These are phyloP conservation scores for Dendrocincla fuliginosa DNA, from an alignment of 2,797 vertebrate genomes.

Conservation along the genomic window DNA sequence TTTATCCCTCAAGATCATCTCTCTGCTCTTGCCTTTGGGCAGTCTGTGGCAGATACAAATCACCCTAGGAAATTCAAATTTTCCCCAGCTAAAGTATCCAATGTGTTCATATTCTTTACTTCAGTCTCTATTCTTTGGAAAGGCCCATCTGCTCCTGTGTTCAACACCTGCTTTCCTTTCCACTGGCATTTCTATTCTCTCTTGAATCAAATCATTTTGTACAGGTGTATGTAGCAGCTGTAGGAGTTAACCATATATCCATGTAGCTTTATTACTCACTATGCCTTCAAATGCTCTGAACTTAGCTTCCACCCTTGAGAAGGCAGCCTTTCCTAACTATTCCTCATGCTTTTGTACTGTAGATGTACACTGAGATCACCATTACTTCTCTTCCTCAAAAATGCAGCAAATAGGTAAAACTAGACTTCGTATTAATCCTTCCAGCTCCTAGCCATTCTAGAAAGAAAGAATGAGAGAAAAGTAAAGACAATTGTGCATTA, in stretches of 20 bases:
- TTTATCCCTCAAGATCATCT: neutral
- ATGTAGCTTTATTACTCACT: neutral
- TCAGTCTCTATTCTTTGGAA: neutral
- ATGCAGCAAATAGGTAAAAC: neutral
- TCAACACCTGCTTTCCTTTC: neutral
- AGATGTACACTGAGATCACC: neutral
- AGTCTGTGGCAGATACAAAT: neutral
- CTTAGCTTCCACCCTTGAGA: neutral
- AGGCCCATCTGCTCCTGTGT: neutral
- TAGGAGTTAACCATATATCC: neutral
- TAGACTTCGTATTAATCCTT: neutral
- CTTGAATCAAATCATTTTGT: neutral
- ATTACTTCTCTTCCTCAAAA: neutral
- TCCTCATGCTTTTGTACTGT: neutral
- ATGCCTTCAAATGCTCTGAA: neutral
- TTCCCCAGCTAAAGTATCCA: neutral
- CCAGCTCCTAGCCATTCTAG: neutral
- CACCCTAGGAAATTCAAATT: neutral
- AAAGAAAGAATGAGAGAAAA: neutral
- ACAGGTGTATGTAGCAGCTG: neutral
- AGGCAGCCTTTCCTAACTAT: neutral
- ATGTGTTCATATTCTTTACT: neutral
- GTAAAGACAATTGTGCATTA: rapidly evolving
- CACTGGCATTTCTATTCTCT: neutral
- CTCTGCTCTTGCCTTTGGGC: neutral